Evolutionary conservation across 2,797 vertebrate species (phyloP).

Genomic region (Monodelphis domestica): DNA sequence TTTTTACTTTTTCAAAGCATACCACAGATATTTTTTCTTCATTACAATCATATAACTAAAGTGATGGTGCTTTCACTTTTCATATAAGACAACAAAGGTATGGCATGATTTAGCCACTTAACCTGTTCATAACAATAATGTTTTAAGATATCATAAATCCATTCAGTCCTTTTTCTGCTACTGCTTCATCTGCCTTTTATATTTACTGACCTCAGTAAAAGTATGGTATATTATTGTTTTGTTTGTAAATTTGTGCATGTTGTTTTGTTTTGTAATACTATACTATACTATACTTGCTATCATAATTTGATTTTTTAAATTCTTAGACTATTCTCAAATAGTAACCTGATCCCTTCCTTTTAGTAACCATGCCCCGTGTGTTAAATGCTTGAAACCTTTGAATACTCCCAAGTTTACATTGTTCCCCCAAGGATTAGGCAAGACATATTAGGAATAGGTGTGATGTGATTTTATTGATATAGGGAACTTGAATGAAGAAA

Average conservation of each 20-base stretch:
- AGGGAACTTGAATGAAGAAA: background rate
- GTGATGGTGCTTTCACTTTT: background rate
- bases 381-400: background rate
- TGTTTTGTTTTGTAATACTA: background rate
- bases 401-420: background rate
- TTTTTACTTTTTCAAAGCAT: conserved; percentile 52
- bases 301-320: background rate
- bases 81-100: background rate
- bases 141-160: background rate
- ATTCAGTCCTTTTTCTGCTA: background rate
- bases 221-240: background rate
- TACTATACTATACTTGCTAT: background rate
- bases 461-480: background rate
- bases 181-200: background rate
- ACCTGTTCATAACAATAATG: background rate
- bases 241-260: background rate
- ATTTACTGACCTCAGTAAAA: background rate
- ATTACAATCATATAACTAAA: conserved; percentile 1
- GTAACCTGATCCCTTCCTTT: background rate
- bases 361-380: background rate
- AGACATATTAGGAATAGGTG: background rate
- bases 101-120: background rate
- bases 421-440: background rate
- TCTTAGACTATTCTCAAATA: background rate
- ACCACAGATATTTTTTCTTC: conserved; percentile 35